phyloP scores from a whole-genome alignment of 2,888 invertebrate species.

The Dolichopus griseipennis region DNA sequence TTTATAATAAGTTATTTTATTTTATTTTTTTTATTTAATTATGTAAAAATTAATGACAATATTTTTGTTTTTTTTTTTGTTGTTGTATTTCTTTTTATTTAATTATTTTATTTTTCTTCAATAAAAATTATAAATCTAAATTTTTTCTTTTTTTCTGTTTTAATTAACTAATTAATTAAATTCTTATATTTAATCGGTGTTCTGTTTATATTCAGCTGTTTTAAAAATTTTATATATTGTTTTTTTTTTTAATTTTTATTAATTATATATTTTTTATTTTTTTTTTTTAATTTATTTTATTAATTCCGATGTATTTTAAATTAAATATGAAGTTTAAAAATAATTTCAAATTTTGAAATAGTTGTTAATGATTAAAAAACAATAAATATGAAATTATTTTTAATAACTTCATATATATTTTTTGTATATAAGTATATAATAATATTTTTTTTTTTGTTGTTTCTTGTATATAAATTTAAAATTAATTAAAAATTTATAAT shows the following conservation, averaged over 20 bases:
- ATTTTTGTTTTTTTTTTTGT: neutral
- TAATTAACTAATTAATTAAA: neutral
- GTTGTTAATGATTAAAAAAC: too few species aligned
- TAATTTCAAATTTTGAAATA: too few species aligned
- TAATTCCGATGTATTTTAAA: neutral
- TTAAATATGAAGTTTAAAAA: too few species aligned
- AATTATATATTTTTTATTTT: neutral
- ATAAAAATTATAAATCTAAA: neutral
- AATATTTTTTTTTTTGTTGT: neutral
- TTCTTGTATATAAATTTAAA: neutral
- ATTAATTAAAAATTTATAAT: too few species aligned
- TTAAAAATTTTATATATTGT: neutral
- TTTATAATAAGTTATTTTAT: too few species aligned
- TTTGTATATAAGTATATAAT: too few species aligned
- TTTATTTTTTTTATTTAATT: too few species aligned
- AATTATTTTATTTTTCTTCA: neutral
- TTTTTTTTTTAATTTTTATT: neutral
- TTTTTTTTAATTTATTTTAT: neutral
- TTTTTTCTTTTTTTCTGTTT: neutral
- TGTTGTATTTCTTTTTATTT: neutral
- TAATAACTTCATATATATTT: too few species aligned
- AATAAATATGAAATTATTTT: too few species aligned
- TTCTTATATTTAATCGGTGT: slow-evolving; percentile 1
- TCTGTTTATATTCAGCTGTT: neutral
- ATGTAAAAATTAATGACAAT: too few species aligned